Evolutionary conservation across 2,797 vertebrate species (phyloP).

Genomic region (Catharus ustulatus): DNA sequence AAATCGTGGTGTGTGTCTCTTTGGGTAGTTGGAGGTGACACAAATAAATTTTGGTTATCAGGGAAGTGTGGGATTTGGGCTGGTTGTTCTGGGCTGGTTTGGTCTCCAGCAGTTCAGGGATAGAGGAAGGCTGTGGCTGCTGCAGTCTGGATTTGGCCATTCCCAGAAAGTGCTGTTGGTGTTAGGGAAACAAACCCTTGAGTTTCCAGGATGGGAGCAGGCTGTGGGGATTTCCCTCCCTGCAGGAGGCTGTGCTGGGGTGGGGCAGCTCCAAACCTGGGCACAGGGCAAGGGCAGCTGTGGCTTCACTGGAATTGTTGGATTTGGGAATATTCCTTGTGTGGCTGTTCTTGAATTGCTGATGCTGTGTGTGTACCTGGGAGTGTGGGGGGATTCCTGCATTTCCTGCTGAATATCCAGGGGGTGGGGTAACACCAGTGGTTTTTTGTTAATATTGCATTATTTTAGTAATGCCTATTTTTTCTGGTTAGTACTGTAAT

Average conservation of each 20-base stretch:
- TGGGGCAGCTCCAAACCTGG: background rate
- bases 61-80: accelerated
- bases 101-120: background rate
- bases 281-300: background rate
- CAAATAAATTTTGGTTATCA: background rate
- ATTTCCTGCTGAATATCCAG: background rate
- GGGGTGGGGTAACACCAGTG: accelerated
- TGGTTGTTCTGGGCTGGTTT: background rate
- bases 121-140: background rate
- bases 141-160: background rate
- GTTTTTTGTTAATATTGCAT: background rate
- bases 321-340: background rate
- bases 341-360: background rate
- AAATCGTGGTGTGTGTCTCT: accelerated
- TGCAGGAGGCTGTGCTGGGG: background rate
- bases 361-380: background rate
- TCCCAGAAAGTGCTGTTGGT: background rate
- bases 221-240: accelerated
- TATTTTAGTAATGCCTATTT: accelerated
- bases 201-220: accelerated
- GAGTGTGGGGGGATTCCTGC: background rate
- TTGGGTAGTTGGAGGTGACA: too few relatives aligned
- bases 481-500: background rate
- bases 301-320: background rate
- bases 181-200: too few relatives aligned